A percentile compares a stretch with the other conserved stretches of the same genome.
phyloP scores from a whole-genome alignment of 2,113 vertebrate genomes.

The Hoplias malabaricus region DNA sequence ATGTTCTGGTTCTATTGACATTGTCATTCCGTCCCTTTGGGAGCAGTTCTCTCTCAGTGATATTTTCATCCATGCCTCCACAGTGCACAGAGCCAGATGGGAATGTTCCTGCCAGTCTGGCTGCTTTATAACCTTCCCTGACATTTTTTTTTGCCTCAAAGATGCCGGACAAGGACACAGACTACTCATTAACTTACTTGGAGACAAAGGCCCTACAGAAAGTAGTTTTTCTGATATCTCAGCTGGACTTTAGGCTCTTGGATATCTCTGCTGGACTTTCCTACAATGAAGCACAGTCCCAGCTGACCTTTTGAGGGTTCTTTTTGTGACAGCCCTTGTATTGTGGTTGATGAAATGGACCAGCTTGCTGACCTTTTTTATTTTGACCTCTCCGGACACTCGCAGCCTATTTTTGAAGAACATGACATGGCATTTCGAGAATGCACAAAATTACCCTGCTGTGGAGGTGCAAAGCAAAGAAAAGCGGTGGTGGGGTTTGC shows the following conservation, averaged over 20 bases:
- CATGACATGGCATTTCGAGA: slow-evolving; percentile 5
- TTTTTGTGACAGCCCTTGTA: neutral
- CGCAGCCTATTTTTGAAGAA: neutral
- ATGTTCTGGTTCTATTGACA: neutral
- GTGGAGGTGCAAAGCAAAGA: neutral
- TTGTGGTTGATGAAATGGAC: neutral
- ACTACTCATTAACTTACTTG: slow-evolving; percentile 3
- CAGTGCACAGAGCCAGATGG: slow-evolving; percentile 58
- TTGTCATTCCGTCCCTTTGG: slow-evolving; percentile 48
- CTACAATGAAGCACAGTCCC: neutral
- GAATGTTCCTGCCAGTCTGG: slow-evolving; percentile 44
- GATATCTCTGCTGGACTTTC: slow-evolving; percentile 13
- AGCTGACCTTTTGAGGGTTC: neutral
- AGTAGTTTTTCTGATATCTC: slow-evolving; percentile 21
- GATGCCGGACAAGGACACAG: slow-evolving; percentile 14
- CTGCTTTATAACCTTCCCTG: slow-evolving; percentile 48
- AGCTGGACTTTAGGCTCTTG: neutral
- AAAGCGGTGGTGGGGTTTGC: neutral
- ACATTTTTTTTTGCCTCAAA: neutral
- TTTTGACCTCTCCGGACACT: neutral
- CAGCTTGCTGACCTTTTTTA: slow-evolving; percentile 8
- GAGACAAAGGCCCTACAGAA: neutral
- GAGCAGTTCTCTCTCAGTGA: slow-evolving; percentile 56
- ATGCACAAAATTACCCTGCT: neutral
- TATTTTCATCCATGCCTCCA: slow-evolving; percentile 62